Conservation (phyloP, 2,797 vertebrate genomes). For the Petrocephalus schoutedeni region DNA sequence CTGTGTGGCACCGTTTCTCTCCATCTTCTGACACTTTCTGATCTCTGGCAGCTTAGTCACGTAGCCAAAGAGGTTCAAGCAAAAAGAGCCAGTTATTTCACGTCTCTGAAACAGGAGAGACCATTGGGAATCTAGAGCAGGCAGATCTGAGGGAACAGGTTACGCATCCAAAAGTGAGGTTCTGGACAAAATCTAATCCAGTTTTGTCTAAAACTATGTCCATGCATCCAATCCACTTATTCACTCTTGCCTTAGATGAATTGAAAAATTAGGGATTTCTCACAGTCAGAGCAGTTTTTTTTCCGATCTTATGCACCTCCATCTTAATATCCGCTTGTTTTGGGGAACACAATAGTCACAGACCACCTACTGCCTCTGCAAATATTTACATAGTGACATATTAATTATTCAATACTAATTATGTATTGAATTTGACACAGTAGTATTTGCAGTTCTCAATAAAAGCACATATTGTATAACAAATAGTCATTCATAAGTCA, state of each 20-base stretch:
- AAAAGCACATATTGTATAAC: not conserved
- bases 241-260: not conserved
- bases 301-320: not conserved
- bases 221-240: not conserved
- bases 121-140: not conserved
- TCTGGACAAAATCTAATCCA: not conserved
- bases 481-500: not conserved
- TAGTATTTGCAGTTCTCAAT: not conserved
- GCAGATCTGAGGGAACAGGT: not conserved
- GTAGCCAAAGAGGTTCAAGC: not conserved
- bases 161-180: not conserved
- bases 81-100: not conserved
- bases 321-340: not conserved
- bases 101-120: not conserved
- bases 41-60: not conserved
- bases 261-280: not conserved
- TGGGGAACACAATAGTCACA: not conserved
- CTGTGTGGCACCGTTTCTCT: not conserved
- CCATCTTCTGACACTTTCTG: constrained; percentile 4
- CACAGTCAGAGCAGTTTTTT: not conserved
- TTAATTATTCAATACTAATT: not conserved
- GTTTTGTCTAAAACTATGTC: not conserved
- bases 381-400: not conserved
- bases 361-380: not conserved
- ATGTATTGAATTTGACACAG: not conserved